Percentiles rank a stretch among this genome's conserved stretches.
Evolutionary conservation across 1,140 invertebrate genomes (phyloP).

Genomic region (Camponotus pennsylvanicus): DNA sequence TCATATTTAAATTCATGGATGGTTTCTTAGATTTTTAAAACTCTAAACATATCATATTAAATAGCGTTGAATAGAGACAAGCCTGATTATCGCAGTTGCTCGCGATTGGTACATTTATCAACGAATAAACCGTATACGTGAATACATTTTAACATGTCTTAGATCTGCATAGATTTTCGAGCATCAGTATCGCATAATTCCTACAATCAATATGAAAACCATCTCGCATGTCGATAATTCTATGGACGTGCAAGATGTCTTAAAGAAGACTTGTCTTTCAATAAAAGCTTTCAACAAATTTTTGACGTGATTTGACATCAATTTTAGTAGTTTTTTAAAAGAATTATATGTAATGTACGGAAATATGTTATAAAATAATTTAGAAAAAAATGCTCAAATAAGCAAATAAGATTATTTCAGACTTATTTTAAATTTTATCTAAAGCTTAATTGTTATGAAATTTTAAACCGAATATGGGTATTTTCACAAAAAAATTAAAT

Average conservation of each 20-base stretch:
- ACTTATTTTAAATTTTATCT: background rate
- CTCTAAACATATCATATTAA: background rate
- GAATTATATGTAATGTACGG: background rate
- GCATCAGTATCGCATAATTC: background rate
- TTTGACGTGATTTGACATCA: background rate
- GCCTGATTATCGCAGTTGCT: background rate
- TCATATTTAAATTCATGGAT: background rate
- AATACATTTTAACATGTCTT: background rate
- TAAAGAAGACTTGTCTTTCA: background rate
- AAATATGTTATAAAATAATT: constrained; percentile 14
- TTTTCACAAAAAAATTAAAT: background rate
- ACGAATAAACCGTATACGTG: background rate
- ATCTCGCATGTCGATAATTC: background rate
- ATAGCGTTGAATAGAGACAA: background rate
- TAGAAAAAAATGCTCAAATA: background rate
- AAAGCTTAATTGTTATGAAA: background rate
- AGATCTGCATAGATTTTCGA: constrained; percentile 17
- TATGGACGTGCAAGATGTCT: background rate
- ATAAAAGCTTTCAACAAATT: background rate
- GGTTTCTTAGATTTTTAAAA: background rate
- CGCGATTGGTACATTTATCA: constrained; percentile 1
- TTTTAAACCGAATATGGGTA: background rate
- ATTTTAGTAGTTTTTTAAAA: no score
- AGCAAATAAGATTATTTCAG: background rate
- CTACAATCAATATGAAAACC: background rate